Percentiles rank a stretch among this genome's conserved stretches.
Conservation (phyloP, 2,888 invertebrate genomes). For the Drosophila peninsularis region DNA sequence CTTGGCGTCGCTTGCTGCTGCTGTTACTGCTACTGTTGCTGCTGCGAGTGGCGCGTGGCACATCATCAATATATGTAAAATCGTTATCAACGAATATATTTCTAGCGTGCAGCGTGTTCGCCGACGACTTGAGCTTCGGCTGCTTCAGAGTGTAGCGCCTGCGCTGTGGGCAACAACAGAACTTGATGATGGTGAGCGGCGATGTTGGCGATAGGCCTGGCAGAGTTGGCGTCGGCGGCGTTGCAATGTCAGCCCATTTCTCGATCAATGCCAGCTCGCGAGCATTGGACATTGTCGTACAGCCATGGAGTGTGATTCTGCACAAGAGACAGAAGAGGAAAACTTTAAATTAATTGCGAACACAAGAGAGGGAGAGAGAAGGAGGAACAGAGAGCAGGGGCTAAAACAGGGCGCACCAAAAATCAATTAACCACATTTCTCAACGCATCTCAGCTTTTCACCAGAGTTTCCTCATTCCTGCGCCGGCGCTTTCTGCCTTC, state of each 20-base stretch:
- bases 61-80: constrained; percentile 83
- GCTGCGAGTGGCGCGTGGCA: constrained; percentile 61
- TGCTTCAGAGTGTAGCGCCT: constrained; percentile 81
- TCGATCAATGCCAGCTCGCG: constrained; percentile 83
- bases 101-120: constrained; percentile 76
- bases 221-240: constrained; percentile 70
- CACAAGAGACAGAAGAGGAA: constrained; percentile 25
- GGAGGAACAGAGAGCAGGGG: not conserved
- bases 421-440: constrained; percentile 80
- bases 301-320: constrained; percentile 83
- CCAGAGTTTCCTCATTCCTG: constrained; percentile 78
- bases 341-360: constrained; percentile 36
- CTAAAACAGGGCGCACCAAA: constrained; percentile 19
- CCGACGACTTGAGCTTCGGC: constrained; percentile 63
- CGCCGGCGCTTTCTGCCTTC: constrained; percentile 37
- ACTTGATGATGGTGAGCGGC: constrained; percentile 80
- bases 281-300: constrained; percentile 83
- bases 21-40: constrained; percentile 42
- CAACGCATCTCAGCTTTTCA: constrained; percentile 78
- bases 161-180: constrained; percentile 82
- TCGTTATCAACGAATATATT: constrained; percentile 82
- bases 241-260: constrained; percentile 82
- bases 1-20: constrained; percentile 57
- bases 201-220: constrained; percentile 81
- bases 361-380: not conserved